Percentiles rank a stretch among this genome's conserved stretches.
phyloP scores from a whole-genome alignment of 2,113 vertebrate species.

The Sula dactylatra region DNA sequence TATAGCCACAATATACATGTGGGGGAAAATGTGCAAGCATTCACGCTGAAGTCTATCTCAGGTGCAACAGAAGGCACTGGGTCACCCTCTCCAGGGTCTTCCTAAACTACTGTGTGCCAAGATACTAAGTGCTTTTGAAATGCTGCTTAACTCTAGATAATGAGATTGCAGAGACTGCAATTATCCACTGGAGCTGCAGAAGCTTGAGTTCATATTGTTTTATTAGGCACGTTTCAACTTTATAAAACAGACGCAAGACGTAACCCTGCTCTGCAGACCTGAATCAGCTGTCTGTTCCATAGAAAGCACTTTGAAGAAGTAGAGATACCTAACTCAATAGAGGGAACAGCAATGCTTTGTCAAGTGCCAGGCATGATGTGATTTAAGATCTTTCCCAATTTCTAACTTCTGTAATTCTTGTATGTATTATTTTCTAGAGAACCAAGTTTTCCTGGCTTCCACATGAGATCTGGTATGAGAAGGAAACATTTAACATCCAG shows the following conservation, averaged over 20 bases:
- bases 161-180: not conserved
- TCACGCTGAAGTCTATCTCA: not conserved
- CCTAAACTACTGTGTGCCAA: not conserved
- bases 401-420: not conserved
- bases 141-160: not conserved
- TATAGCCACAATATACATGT: not conserved
- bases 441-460: not conserved
- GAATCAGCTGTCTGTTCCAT: not conserved
- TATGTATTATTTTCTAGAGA: not conserved
- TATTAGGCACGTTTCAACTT: not conserved
- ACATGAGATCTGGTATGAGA: not conserved
- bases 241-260: not conserved
- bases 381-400: not conserved
- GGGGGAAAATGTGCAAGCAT: not conserved
- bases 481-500: not conserved
- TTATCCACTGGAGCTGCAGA: not conserved
- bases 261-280: not conserved
- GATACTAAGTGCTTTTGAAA: constrained; percentile 3
- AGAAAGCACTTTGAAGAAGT: not conserved
- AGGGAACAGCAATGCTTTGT: not conserved
- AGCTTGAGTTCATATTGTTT: not conserved
- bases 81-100: not conserved
- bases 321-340: not conserved
- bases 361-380: not conserved
- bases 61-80: not conserved